These are phyloP conservation scores for Cardiocondyla obscurior DNA, from an alignment of 1,140 invertebrate genomes.

Conservation along the genomic window DNA sequence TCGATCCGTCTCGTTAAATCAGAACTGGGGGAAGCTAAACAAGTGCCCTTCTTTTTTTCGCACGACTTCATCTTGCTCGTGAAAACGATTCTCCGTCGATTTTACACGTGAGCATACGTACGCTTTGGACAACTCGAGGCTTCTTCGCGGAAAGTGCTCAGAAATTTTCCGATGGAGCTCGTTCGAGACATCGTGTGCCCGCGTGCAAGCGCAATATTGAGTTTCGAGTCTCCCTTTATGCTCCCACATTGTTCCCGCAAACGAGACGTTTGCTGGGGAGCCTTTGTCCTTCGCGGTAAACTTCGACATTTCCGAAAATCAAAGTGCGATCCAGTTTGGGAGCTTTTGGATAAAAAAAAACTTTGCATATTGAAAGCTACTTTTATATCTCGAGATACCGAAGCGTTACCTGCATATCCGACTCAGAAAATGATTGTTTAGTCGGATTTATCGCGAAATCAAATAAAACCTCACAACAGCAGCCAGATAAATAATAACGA, in stretches of 20 bases:
- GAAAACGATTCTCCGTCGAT: constrained; percentile 48
- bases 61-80: neutral
- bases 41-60: neutral
- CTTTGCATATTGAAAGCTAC: neutral
- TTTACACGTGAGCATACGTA: constrained; percentile 11
- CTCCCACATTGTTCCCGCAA: constrained; percentile 53
- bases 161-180: constrained; percentile 55
- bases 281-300: constrained; percentile 50
- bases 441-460: neutral
- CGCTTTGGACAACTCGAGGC: constrained; percentile 41
- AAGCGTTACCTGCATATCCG: neutral
- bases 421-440: neutral
- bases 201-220: constrained; percentile 49
- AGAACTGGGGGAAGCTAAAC: constrained; percentile 2
- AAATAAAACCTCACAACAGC: neutral
- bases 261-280: constrained; percentile 47
- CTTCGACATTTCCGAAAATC: constrained; percentile 50
- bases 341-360: constrained; percentile 43
- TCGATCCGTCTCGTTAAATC: neutral
- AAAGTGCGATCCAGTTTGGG: constrained; percentile 35
- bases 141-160: constrained; percentile 50
- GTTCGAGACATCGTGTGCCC: constrained; percentile 46
- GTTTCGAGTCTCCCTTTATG: constrained; percentile 57
- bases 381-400: neutral
- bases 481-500: neutral